phyloP scores from a whole-genome alignment of 2,113 vertebrate genomes.

The Martes martes region DNA sequence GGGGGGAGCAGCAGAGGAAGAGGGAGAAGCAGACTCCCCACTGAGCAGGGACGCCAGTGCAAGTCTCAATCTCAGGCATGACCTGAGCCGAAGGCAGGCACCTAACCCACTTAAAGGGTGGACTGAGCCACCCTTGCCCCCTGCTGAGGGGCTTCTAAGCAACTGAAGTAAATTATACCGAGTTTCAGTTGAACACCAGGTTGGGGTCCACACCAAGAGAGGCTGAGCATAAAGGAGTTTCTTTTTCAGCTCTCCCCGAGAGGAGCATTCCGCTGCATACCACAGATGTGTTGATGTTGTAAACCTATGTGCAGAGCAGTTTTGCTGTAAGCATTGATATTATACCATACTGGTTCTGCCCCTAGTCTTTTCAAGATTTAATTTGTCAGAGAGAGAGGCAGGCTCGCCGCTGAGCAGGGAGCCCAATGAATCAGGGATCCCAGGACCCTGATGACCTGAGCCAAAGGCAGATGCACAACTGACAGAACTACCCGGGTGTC shows the following conservation, averaged over 20 bases:
- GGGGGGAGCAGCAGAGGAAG: no score
- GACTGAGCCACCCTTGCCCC: no score
- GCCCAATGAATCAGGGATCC: neutral
- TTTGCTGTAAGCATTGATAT: neutral
- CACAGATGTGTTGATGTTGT: neutral
- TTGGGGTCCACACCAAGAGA: neutral
- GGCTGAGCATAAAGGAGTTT: neutral
- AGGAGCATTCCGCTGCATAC: neutral
- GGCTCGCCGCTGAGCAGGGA: neutral
- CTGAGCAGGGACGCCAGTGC: no score
- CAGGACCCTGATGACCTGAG: neutral
- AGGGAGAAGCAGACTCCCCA: no score
- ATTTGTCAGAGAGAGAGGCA: no score
- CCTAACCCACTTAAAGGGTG: no score
- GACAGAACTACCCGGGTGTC: neutral
- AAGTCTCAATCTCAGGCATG: no score
- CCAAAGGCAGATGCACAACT: neutral
- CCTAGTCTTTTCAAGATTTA: neutral
- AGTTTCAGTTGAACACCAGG: neutral
- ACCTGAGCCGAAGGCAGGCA: no score
- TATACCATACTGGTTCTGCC: neutral
- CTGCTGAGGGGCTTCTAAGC: constrained; percentile 15
- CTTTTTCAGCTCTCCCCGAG: neutral
- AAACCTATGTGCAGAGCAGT: neutral
- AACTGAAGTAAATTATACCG: neutral